Conservation (phyloP, 2,113 vertebrate genomes). For the Lynx canadensis region DNA sequence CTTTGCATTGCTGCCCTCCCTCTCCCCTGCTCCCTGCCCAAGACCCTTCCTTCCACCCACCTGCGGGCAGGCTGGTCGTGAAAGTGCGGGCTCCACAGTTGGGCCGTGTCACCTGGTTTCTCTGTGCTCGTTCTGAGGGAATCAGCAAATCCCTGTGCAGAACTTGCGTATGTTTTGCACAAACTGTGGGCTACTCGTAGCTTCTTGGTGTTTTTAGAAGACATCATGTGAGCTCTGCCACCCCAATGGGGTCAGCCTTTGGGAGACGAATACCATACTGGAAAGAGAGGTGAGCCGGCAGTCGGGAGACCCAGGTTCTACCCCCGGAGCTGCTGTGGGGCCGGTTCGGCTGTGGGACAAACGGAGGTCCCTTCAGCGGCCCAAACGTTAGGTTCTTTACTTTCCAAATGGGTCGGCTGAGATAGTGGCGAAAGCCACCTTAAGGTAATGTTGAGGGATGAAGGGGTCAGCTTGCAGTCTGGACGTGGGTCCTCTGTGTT, state of each 20-base stretch:
- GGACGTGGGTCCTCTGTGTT: not conserved
- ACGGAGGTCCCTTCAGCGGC: not conserved
- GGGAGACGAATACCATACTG: not conserved
- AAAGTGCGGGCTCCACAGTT: not conserved
- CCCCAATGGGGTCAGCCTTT: rapidly evolving
- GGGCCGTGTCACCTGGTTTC: rapidly evolving
- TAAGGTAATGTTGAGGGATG: not conserved
- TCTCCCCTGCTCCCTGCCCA: not conserved
- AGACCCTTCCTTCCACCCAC: not conserved
- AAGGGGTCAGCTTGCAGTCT: not conserved
- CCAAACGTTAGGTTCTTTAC: not conserved
- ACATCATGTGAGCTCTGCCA: not conserved
- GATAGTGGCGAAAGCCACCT: rapidly evolving
- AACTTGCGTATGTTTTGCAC: not conserved
- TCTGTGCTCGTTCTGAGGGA: not conserved
- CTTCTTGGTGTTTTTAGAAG: not conserved
- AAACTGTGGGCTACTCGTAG: not conserved
- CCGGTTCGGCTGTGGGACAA: not conserved
- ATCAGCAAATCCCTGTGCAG: not conserved
- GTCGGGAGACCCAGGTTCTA: not conserved
- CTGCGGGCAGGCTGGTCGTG: not conserved
- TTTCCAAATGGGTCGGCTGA: not conserved
- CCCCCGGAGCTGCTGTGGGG: not conserved
- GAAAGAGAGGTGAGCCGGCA: not conserved
- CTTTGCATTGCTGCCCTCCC: not conserved